phyloP scores from a whole-genome alignment of 2,888 invertebrate species.

The Polia nebulosa region DNA sequence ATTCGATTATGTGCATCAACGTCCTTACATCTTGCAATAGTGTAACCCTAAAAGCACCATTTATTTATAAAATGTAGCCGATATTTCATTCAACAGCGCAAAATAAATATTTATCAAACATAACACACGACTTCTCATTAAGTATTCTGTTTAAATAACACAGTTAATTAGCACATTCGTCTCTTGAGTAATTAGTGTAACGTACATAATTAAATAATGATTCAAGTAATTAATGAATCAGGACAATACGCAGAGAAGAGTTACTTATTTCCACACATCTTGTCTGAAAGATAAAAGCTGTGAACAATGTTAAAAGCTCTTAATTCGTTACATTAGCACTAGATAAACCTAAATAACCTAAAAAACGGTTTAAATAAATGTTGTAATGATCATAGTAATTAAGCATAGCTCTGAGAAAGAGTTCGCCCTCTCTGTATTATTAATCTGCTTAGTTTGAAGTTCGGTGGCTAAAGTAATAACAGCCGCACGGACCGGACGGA shows the following conservation, averaged over 20 bases:
- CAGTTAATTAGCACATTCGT: conserved; percentile 23
- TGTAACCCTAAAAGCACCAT: background rate
- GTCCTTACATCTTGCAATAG: too few species aligned
- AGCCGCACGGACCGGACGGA: too few species aligned
- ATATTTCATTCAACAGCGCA: background rate
- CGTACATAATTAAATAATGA: conserved; percentile 20
- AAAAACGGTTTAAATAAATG: background rate
- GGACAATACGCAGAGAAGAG: background rate
- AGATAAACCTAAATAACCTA: background rate
- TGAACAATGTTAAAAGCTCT: background rate
- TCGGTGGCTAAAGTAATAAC: background rate
- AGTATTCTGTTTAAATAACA: conserved; percentile 27
- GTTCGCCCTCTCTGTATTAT: too few species aligned
- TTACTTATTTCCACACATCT: background rate
- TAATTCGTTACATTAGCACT: background rate
- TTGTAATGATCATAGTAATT: background rate
- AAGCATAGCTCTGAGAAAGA: background rate
- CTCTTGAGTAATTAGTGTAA: conserved; percentile 37
- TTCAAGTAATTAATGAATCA: conserved; percentile 28
- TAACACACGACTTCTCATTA: conserved; percentile 1
- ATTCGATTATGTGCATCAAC: too few species aligned
- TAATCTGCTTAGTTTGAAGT: background rate
- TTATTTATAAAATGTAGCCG: background rate
- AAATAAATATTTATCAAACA: conserved; percentile 17
- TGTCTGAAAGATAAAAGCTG: background rate